Percentiles rank a stretch among this genome's conserved stretches.
phyloP scores from a whole-genome alignment of 2,113 vertebrate species.

The Ceratotherium simum region DNA sequence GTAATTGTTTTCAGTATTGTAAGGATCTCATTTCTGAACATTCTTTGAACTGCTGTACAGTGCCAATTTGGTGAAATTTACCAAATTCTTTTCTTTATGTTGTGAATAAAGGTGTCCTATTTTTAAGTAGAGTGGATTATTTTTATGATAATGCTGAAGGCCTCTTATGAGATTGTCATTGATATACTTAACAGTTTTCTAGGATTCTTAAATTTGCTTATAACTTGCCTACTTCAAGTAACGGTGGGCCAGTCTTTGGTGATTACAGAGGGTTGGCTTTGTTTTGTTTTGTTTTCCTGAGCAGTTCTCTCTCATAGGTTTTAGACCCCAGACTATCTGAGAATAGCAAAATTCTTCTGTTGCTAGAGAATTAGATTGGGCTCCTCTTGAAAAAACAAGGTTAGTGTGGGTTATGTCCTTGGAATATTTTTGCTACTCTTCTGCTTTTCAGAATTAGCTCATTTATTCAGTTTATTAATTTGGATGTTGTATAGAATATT shows the following conservation, averaged over 20 bases:
- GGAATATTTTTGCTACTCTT: not conserved
- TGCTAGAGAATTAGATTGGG: not conserved
- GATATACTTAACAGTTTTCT: not conserved
- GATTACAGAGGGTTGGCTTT: not conserved
- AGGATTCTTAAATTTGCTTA: not conserved
- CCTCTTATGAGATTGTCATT: not conserved
- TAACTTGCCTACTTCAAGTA: not conserved
- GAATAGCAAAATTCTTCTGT: constrained; percentile 30
- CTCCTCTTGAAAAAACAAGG: not conserved
- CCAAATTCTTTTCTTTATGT: not conserved
- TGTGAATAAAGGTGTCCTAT: not conserved
- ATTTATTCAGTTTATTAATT: not conserved
- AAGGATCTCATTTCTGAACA: constrained; percentile 2
- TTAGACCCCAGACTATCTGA: not conserved
- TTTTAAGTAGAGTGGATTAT: constrained; percentile 1
- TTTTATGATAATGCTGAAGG: not conserved
- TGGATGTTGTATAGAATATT: constrained; percentile 17
- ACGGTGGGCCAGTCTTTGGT: not conserved
- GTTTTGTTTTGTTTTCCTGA: constrained; percentile 20
- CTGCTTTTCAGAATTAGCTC: not conserved
- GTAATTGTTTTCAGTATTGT: not conserved
- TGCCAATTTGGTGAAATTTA: not conserved
- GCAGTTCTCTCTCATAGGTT: not conserved
- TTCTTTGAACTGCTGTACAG: not conserved
- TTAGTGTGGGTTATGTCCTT: not conserved